A percentile compares a stretch with the other conserved stretches of the same genome.
Evolutionary conservation across 2,113 vertebrate genomes (phyloP).

Genomic region (Baryphthengus martii): DNA sequence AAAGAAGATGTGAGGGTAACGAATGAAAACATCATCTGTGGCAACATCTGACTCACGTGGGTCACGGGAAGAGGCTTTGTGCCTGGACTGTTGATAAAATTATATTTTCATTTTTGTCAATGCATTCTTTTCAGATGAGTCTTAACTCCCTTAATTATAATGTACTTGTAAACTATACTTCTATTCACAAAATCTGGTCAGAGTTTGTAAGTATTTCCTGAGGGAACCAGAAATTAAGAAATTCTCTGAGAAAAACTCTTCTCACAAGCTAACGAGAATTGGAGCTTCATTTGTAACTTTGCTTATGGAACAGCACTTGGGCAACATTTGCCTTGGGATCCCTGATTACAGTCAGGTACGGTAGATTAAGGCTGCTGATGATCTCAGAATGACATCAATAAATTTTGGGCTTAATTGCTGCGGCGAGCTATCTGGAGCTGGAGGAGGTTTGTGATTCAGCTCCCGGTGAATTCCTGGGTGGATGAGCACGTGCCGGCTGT

Average conservation of each 20-base stretch:
- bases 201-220: neutral
- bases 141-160: neutral
- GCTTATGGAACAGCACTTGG: neutral
- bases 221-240: neutral
- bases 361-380: neutral
- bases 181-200: neutral
- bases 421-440: rapidly evolving
- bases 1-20: slow-evolving; percentile 52
- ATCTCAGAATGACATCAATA: slow-evolving; percentile 10
- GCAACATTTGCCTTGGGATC: neutral
- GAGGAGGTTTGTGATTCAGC: neutral
- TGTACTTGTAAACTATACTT: neutral
- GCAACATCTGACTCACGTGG: slow-evolving; percentile 57
- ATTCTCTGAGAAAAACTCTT: neutral
- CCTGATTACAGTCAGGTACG: neutral
- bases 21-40: slow-evolving; percentile 63
- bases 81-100: slow-evolving; percentile 28
- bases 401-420: neutral
- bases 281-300: neutral
- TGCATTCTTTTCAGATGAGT: slow-evolving; percentile 4
- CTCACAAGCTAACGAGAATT: neutral
- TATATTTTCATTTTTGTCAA: slow-evolving; percentile 35
- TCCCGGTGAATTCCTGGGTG: neutral
- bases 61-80: slow-evolving; percentile 42
- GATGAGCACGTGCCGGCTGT: neutral